A percentile compares a stretch with the other conserved stretches of the same genome.
These are phyloP conservation scores for Sander lucioperca DNA, from an alignment of 2,113 vertebrate species.

Conservation along the genomic window DNA sequence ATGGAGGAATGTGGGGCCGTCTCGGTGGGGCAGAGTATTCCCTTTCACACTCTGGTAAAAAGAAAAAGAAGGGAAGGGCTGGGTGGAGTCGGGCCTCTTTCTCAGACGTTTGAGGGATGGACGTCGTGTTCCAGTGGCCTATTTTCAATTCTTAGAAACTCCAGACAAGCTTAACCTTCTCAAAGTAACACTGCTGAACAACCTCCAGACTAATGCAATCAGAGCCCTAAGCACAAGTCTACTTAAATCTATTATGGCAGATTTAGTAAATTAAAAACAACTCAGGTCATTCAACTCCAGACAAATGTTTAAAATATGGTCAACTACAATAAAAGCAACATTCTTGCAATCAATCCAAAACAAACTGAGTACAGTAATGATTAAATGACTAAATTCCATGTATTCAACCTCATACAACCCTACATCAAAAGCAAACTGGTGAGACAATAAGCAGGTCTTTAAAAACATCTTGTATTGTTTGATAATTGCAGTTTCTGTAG, in stretches of 20 bases:
- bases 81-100: slow-evolving; percentile 58
- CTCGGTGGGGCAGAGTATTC: slow-evolving; percentile 72
- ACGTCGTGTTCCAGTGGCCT: slow-evolving; percentile 63
- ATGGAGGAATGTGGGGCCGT: slow-evolving; percentile 77
- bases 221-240: background rate
- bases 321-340: slow-evolving; percentile 3
- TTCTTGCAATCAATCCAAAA: slow-evolving; percentile 9
- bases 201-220: slow-evolving; percentile 18
- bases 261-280: slow-evolving; percentile 33
- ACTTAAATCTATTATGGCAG: slow-evolving; percentile 19
- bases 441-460: background rate
- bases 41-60: slow-evolving; percentile 65
- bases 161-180: slow-evolving; percentile 25
- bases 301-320: slow-evolving; percentile 5
- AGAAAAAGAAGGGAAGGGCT: slow-evolving; percentile 47
- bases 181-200: slow-evolving; percentile 24
- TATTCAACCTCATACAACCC: background rate
- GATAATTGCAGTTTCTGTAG: background rate
- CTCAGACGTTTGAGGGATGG: slow-evolving; percentile 30
- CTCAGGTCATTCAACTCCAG: slow-evolving; percentile 1
- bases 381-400: background rate
- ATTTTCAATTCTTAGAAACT: slow-evolving; percentile 65
- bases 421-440: background rate
- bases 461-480: background rate
- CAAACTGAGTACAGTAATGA: background rate